Evolutionary conservation across 2,797 vertebrate species (phyloP), one percentile per base, ranked within the genome.

Genomic region (Sebastes cheni): DNA sequence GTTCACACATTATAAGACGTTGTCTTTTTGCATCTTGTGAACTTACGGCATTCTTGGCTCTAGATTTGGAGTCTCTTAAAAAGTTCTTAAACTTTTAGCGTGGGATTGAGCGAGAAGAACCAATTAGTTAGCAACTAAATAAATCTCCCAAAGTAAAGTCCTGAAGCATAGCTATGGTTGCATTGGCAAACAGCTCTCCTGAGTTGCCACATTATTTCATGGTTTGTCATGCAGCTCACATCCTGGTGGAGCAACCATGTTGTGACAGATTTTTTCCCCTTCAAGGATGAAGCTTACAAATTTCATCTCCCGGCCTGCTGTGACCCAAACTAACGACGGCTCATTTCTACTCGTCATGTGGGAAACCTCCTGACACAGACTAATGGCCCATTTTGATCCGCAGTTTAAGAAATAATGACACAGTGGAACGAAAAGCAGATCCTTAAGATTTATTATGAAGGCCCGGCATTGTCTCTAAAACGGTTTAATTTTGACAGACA

Each of bases 291-390:
- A 83, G 62, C 54, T 56, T 4, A 5, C 34, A 71, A 12, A 67
- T 30, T 42, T 83, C 20, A 34, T 56, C 61, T n/a, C 46, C 23
- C 30, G 16, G 54, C 36, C 23, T 36, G 42, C 70, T 62, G 20
- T 6, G 32, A 70, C 29, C 25, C 65, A 62, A 79, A 76, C 64
- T 32, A 29, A 32, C 27, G 2, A 62, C 10, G 6, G 22, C 60
- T 77, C 56, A 20, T 56, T 79, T 66, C 1, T 29, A 18, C 27
- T 11, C 8, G n/a, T 74, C 72, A 68, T 83, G 77, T 79, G 72
- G 68, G 29, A 27, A 70, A 3, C 52, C 1, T 23, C 22, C 60
- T 61, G 78, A 83, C 61, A 12, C 20, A 46, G 25, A 79, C 60
- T 10, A 60, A 79, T 62, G 72, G n/a, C 8, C 23, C 46, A 12